Base-by-base conservation (phyloP, 2,888 invertebrate species). In the Ectemnius continuus region DNA sequence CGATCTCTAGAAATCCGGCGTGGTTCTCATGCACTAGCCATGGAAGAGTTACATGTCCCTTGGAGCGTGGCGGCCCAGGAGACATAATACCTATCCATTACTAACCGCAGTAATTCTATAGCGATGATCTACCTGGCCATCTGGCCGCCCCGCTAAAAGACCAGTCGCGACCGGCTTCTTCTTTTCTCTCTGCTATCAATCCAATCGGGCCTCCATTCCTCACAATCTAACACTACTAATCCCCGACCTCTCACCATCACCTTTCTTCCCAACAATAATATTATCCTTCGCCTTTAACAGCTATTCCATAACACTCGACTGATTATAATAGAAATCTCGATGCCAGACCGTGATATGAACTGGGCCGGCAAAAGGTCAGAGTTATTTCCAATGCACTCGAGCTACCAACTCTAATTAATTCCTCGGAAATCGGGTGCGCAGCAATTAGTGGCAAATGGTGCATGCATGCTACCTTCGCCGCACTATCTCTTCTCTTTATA, bases 51-150 rank as follows among this genome's bases (percentile, higher is more conserved):
- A 78, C 69, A 68, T 78, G 81, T 78, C 80, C 74, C 68, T 62
- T 72, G 74, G 74, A 79, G 76, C 83, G 80, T 79, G 75, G 71
- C 77, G 73, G 71, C 47, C 70, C 61, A 71, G 70, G 76, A 70
- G 82, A 84, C 71, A 75, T 75, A 79, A 79, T 80, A 82, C 81
- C 79, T 86, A 86, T 87, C 84, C 81, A 84, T 88, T 88, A 85
- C 82, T 68, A 67, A 70, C 82, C 78, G 68, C 85, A 79, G 85
- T 85, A 87, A 88, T 85, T 84, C 84, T 84, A 85, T 85, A 87
- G 80, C 70, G 81, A 73, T 67, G 81, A 85, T 79, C 80, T 79
- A 79, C 75, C 69, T 75, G 78, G 75, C 69, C 62, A 66, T 74
- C 60, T 68, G 67, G 61, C 59, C 71, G 13, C 48, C 14, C 52